A percentile compares a stretch with the other conserved stretches of the same genome.
phyloP scores from a whole-genome alignment of 2,888 invertebrate genomes.

The Parthenolecanium corni region DNA sequence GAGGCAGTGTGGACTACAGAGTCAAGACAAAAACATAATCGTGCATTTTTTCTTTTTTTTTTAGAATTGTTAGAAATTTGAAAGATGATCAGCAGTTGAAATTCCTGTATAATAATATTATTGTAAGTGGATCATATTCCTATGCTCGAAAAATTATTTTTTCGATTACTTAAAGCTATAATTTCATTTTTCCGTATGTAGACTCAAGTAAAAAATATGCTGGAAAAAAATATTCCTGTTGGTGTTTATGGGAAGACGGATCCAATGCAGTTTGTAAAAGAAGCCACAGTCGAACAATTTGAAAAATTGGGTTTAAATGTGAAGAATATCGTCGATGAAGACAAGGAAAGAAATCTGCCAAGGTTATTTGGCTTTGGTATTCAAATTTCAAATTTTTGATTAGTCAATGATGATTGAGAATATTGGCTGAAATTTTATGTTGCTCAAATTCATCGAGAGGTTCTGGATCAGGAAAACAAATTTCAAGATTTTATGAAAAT shows the following conservation, averaged over 20 bases:
- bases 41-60: too few relatives aligned
- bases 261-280: neutral
- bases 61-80: neutral
- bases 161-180: too few relatives aligned
- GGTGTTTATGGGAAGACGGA: neutral
- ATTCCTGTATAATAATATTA: slow-evolving; percentile 30
- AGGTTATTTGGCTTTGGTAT: too few relatives aligned
- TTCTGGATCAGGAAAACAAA: too few relatives aligned
- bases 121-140: slow-evolving; percentile 18
- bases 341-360: neutral
- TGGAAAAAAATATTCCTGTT: slow-evolving; percentile 10
- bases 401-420: too few relatives aligned
- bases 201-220: slow-evolving; percentile 28
- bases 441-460: too few relatives aligned
- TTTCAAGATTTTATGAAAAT: too few relatives aligned
- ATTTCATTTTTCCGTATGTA: neutral
- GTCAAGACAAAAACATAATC: too few relatives aligned
- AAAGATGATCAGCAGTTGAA: slow-evolving; percentile 11
- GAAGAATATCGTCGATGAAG: neutral
- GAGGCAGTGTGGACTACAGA: too few relatives aligned
- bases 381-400: too few relatives aligned
- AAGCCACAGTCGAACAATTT: slow-evolving; percentile 23
- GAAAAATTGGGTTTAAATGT: slow-evolving; percentile 22
- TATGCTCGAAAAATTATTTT: neutral
- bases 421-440: too few relatives aligned